A percentile compares a stretch with the other conserved stretches of the same genome.
Evolutionary conservation across 2,888 invertebrate species (phyloP).

Genomic region (Agonopterix subpropinquella): DNA sequence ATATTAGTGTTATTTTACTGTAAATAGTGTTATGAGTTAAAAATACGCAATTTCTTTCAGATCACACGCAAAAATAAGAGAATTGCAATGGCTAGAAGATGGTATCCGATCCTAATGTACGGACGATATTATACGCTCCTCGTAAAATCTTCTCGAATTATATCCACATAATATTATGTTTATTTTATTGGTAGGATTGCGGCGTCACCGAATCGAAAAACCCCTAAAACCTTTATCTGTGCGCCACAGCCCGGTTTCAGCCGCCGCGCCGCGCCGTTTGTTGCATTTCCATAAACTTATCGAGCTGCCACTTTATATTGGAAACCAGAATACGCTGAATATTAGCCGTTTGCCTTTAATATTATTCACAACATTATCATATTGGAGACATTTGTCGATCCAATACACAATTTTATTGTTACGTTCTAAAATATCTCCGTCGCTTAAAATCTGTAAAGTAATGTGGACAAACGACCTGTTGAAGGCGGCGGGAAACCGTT

Average conservation of each 20-base stretch:
- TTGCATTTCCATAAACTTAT: constrained; percentile 55
- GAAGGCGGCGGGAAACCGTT: too few relatives aligned
- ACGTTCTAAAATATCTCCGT: too few relatives aligned
- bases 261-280: constrained; percentile 26
- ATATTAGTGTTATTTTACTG: too few relatives aligned
- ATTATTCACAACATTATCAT: neutral
- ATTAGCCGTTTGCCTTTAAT: constrained; percentile 3
- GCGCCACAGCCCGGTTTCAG: constrained; percentile 40
- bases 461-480: too few relatives aligned
- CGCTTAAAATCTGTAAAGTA: too few relatives aligned
- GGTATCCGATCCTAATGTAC: neutral
- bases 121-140: neutral
- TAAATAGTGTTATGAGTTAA: too few relatives aligned
- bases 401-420: too few relatives aligned
- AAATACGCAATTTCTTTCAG: neutral
- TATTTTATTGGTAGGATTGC: constrained; percentile 35
- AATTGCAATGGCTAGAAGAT: too few relatives aligned
- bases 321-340: constrained; percentile 22
- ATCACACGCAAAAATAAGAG: too few relatives aligned
- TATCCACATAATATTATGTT: constrained; percentile 4
- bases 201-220: constrained; percentile 46
- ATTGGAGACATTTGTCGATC: too few relatives aligned
- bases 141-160: neutral
- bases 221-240: constrained; percentile 56
- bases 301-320: constrained; percentile 37